phyloP scores from a whole-genome alignment of 1,140 invertebrate genomes.

The Diabrotica undecimpunctata region DNA sequence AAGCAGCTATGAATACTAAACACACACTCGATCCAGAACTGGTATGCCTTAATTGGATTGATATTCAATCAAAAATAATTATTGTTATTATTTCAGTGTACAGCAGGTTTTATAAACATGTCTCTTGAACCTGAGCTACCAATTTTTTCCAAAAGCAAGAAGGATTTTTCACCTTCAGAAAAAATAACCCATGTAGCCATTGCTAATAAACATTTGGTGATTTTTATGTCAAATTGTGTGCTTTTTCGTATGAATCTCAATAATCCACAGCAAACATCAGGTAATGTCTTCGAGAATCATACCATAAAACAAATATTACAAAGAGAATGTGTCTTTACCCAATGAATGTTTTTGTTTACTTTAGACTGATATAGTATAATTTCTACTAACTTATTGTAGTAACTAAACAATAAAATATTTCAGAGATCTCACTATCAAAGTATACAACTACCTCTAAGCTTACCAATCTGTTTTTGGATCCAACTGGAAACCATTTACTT shows the following conservation, averaged over 20 bases:
- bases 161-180: conserved; percentile 73
- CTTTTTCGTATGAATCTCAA: conserved; percentile 79
- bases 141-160: conserved; percentile 75
- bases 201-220: conserved; percentile 75
- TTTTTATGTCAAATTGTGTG: conserved; percentile 79
- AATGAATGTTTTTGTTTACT: neutral
- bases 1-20: conserved; percentile 34
- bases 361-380: neutral
- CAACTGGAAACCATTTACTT: conserved; percentile 79
- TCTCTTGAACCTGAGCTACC: conserved; percentile 66
- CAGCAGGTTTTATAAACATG: conserved; percentile 66
- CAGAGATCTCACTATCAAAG: conserved; percentile 61
- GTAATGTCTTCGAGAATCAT: conserved; percentile 49
- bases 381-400: conserved; percentile 1
- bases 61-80: neutral
- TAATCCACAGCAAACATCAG: conserved; percentile 71
- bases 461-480: conserved; percentile 79
- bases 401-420: conserved; percentile 18
- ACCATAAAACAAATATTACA: neutral
- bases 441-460: conserved; percentile 60
- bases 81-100: conserved; percentile 40
- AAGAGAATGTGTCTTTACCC: neutral
- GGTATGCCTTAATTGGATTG: conserved; percentile 25
- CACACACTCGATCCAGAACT: conserved; percentile 33
- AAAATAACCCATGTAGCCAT: conserved; percentile 75